phyloP scores from a whole-genome alignment of 2,888 invertebrate genomes.

The Andrena bicolor region DNA sequence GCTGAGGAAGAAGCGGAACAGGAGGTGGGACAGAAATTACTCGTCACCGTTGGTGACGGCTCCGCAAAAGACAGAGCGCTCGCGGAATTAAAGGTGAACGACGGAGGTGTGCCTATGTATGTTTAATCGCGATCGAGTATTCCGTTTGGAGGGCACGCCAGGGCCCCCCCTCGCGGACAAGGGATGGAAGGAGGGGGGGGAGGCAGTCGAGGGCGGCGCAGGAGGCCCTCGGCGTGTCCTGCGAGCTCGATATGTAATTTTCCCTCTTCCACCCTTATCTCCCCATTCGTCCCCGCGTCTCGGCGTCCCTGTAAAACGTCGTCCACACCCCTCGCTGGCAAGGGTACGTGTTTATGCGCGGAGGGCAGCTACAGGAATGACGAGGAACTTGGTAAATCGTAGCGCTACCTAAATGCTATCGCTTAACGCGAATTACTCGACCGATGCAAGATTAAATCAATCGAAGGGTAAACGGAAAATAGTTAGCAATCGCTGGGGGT shows the following conservation, averaged over 20 bases:
- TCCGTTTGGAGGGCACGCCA: constrained; percentile 80
- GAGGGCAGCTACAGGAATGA: neutral
- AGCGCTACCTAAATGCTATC: neutral
- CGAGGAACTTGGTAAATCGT: neutral
- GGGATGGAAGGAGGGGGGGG: constrained; percentile 49
- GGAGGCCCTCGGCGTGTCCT: constrained; percentile 60
- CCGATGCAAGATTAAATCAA: neutral
- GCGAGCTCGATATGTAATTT: constrained; percentile 75
- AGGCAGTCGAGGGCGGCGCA: constrained; percentile 37
- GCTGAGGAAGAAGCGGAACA: neutral
- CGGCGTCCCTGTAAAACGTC: constrained; percentile 29
- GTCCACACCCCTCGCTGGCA: constrained; percentile 2
- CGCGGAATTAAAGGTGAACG: constrained; percentile 79
- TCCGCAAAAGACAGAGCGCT: constrained; percentile 66
- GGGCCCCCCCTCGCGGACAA: constrained; percentile 59
- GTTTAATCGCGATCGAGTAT: constrained; percentile 83
- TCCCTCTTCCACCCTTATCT: constrained; percentile 65
- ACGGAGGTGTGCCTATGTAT: constrained; percentile 80
- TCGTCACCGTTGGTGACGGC: constrained; percentile 45
- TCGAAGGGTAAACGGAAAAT: neutral
- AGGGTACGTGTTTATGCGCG: constrained; percentile 13
- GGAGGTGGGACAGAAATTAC: constrained; percentile 51
- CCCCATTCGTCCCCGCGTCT: neutral
- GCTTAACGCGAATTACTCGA: constrained; percentile 12
- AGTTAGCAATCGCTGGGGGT: neutral